Evolutionary conservation across 37 sponge, comb jelly and placozoan genomes (phyloP), one percentile per base, ranked within the genome.

Genomic region (Mnemiopsis leidyi): DNA sequence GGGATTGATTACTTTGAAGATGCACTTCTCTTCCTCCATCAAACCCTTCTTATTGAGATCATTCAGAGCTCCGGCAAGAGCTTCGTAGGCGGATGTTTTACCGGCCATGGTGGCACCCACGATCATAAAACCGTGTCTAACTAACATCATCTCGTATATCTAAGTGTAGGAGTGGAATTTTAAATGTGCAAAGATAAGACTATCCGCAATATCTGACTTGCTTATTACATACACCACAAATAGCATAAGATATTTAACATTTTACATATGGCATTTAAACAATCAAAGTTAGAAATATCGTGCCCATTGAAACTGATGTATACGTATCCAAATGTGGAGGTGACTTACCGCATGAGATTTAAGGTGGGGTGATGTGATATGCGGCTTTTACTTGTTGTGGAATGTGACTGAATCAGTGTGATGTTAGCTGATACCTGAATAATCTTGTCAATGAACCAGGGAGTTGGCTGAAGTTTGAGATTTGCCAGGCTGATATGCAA

Each of bases 141-240:
- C 99, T 69, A 98, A 90, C 97, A 98, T 98, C 99, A 98, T 98
- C 95, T 98, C 99, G 77, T 97, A 98, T 0, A 98, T 95, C 96
- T 97, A 48, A 13, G 61, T 48, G 61, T 48, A 48, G 61, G 61
- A 48, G 61, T n/a, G n/a, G n/a, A n/a, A n/a, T n/a, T n/a, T n/a
- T n/a, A n/a, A n/a, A n/a, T n/a, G n/a, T n/a, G n/a, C n/a, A n/a
- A n/a, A n/a, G n/a, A n/a, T n/a, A n/a, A n/a, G n/a, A n/a, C n/a
- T n/a, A n/a, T n/a, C n/a, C n/a, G n/a, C n/a, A n/a, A n/a, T n/a
- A n/a, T n/a, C n/a, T n/a, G n/a, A n/a, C n/a, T n/a, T n/a, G n/a
- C n/a, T n/a, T n/a, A n/a, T n/a, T n/a, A n/a, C n/a, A n/a, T n/a
- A n/a, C n/a, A n/a, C n/a, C n/a, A n/a, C n/a, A n/a, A n/a, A n/a